phyloP scores from a whole-genome alignment of 35 echinoderm and acorn worm genomes.

The Ptychodera flava region DNA sequence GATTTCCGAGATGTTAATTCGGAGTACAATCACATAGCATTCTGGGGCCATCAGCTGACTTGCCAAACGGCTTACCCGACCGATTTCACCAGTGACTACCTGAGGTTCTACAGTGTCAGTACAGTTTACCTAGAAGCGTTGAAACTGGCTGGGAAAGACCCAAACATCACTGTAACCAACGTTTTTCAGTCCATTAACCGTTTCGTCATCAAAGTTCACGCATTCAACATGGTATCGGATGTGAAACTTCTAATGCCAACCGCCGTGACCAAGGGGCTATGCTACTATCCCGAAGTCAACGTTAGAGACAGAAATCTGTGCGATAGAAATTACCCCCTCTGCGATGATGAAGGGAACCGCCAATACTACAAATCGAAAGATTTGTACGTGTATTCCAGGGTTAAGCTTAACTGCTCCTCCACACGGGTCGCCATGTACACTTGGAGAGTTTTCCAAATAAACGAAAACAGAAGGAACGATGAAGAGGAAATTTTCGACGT shows the following conservation, averaged over 20 bases:
- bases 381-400: conserved; percentile 52
- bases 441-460: conserved; percentile 48
- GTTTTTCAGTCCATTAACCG: conserved; percentile 51
- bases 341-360: conserved; percentile 47
- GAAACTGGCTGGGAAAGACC: conserved; percentile 9
- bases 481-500: conserved; percentile 57
- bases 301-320: conserved; percentile 57
- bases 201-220: conserved; percentile 32
- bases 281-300: conserved; percentile 63
- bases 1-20: conserved; percentile 67
- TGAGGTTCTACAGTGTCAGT: conserved; percentile 63
- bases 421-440: conserved; percentile 74
- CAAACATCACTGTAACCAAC: conserved; percentile 67
- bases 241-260: conserved; percentile 33
- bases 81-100: conserved; percentile 47
- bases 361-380: conserved; percentile 82
- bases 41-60: conserved; percentile 45
- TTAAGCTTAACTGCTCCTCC: conserved; percentile 77
- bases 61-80: conserved; percentile 53
- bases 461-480: conserved; percentile 16
- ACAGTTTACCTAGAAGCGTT: conserved; percentile 50
- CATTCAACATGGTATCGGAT: conserved; percentile 63
- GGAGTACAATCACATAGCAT: conserved; percentile 32
- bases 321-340: conserved; percentile 76
- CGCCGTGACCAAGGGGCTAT: conserved; percentile 75